Evolutionary conservation across 2,888 invertebrate genomes (phyloP).

Genomic region (Eumerus sabulonum): DNA sequence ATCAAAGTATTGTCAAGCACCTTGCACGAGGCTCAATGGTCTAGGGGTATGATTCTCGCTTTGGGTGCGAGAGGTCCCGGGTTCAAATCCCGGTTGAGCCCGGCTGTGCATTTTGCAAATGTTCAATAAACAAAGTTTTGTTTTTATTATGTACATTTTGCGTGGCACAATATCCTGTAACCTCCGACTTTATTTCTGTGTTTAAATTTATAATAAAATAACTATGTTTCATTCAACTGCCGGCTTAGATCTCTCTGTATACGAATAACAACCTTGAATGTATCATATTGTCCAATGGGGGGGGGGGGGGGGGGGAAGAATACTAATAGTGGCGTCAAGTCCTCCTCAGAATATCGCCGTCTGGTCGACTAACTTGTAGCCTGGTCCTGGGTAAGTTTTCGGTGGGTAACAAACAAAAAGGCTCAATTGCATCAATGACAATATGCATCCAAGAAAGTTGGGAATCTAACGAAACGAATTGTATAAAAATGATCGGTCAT

Average conservation of each 20-base stretch:
- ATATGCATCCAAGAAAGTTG: constrained; percentile 87
- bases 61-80: constrained; percentile 69
- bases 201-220: constrained; percentile 46
- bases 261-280: constrained; percentile 12
- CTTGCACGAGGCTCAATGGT: constrained; percentile 61
- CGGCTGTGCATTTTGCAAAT: constrained; percentile 3
- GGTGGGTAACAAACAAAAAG: constrained; percentile 87
- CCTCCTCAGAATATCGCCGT: constrained; percentile 70
- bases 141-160: constrained; percentile 27
- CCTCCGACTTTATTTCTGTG: constrained; percentile 21
- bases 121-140: neutral
- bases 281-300: too few species aligned
- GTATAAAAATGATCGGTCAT: too few species aligned
- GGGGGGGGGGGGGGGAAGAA: too few species aligned
- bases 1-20: too few species aligned
- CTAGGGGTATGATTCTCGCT: constrained; percentile 69
- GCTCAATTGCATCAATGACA: constrained; percentile 84
- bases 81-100: constrained; percentile 69
- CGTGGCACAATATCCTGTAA: constrained; percentile 19
- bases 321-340: too few species aligned
- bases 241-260: neutral
- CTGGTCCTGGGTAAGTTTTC: constrained; percentile 76
- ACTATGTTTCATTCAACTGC: constrained; percentile 1
- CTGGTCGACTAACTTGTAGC: constrained; percentile 77
- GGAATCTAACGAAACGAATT: constrained; percentile 82